Evolutionary conservation across 2,797 vertebrate species (phyloP).

Genomic region (Poeciliopsis infans): DNA sequence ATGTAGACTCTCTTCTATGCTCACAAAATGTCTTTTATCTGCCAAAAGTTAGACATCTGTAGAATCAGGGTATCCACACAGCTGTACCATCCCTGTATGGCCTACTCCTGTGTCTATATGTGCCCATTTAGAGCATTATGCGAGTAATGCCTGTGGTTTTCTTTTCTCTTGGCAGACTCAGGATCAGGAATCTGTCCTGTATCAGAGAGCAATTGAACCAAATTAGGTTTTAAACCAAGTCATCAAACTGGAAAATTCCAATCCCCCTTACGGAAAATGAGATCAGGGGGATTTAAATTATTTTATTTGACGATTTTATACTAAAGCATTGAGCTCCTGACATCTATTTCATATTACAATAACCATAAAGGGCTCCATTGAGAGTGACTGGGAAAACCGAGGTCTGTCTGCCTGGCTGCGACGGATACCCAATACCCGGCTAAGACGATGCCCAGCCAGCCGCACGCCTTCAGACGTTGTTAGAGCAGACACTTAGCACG

Average conservation of each 20-base stretch:
- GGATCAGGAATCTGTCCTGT: constrained; percentile 18
- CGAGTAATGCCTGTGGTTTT: constrained; percentile 32
- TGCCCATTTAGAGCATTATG: constrained; percentile 21
- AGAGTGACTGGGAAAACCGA: constrained; percentile 46
- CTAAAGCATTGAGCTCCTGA: constrained; percentile 27
- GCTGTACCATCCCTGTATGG: constrained; percentile 51
- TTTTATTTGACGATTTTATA: constrained; percentile 35
- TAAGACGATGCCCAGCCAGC: constrained; percentile 70
- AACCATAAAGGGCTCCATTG: constrained; percentile 59
- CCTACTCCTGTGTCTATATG: constrained; percentile 33
- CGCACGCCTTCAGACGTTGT: constrained; percentile 77
- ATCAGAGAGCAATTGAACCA: constrained; percentile 26
- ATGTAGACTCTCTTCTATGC: constrained; percentile 67
- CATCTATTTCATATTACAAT: constrained; percentile 46
- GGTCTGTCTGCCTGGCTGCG: constrained; percentile 53
- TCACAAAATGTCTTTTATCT: constrained; percentile 64
- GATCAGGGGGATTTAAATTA: constrained; percentile 64
- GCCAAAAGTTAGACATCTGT: constrained; percentile 34
- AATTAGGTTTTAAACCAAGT: constrained; percentile 29
- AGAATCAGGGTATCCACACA: constrained; percentile 36
- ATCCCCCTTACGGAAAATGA: constrained; percentile 50
- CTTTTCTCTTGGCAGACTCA: constrained; percentile 2
- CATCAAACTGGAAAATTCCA: constrained; percentile 17
- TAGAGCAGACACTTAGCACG: constrained; percentile 76
- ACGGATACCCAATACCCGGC: constrained; percentile 67